Percentiles rank a stretch among this genome's conserved stretches.
Evolutionary conservation across 1,140 invertebrate genomes (phyloP).

Genomic region (Lutraria rhynchaena): DNA sequence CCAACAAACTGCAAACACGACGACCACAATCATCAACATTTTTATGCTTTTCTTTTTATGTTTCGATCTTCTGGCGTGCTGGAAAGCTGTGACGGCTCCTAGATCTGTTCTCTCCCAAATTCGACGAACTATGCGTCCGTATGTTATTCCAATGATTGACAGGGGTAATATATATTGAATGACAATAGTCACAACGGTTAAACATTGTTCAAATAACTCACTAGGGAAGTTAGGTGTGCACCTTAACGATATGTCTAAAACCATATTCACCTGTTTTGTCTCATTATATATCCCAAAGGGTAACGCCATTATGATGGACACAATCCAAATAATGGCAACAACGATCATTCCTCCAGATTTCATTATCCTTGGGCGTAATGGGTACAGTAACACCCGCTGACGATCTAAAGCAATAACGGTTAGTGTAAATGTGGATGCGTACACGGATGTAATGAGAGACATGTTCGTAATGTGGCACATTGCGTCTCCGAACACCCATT

Average conservation of each 20-base stretch:
- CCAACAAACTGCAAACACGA: constrained; percentile 84
- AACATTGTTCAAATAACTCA: constrained; percentile 75
- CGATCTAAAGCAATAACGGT: constrained; percentile 84
- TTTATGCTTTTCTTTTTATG: constrained; percentile 81
- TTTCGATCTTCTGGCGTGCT: constrained; percentile 74
- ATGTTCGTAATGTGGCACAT: constrained; percentile 84
- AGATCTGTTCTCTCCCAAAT: constrained; percentile 76
- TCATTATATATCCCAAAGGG: constrained; percentile 83
- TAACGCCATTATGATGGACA: constrained; percentile 82
- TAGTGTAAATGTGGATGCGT: constrained; percentile 85
- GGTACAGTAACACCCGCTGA: constrained; percentile 83
- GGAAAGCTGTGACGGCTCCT: constrained; percentile 75
- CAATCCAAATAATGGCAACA: constrained; percentile 82
- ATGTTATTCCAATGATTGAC: constrained; percentile 82
- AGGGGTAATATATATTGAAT: constrained; percentile 85
- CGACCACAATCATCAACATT: constrained; percentile 82
- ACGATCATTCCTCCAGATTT: constrained; percentile 78
- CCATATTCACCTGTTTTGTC: constrained; percentile 58
- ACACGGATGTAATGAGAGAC: constrained; percentile 83
- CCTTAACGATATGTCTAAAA: constrained; percentile 64
- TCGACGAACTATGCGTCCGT: constrained; percentile 75
- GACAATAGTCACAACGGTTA: constrained; percentile 82
- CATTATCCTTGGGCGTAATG: constrained; percentile 82
- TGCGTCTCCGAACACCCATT: constrained; percentile 83
- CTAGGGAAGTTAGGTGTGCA: constrained; percentile 80